Conservation (phyloP, 2,888 invertebrate genomes). For the Apeira syringaria region DNA sequence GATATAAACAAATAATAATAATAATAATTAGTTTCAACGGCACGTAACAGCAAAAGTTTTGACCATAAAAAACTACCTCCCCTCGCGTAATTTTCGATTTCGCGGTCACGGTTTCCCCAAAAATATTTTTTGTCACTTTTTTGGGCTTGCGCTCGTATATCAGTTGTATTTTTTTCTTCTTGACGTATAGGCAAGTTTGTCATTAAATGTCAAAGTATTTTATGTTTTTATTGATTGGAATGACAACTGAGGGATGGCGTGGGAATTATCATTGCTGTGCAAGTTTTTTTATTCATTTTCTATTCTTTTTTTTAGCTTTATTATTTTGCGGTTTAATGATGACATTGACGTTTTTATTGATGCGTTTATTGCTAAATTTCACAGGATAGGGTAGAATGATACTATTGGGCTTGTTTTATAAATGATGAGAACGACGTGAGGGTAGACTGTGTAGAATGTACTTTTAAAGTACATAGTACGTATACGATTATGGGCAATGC, state of each 20-base stretch:
- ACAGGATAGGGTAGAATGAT: slow-evolving; percentile 22
- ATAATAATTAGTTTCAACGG: no score
- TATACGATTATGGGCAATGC: no score
- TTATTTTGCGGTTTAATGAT: slow-evolving; percentile 56
- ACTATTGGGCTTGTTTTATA: background rate
- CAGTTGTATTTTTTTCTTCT: slow-evolving; percentile 32
- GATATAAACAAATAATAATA: no score
- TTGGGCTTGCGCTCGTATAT: slow-evolving; percentile 55
- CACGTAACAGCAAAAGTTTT: background rate
- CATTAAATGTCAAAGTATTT: slow-evolving; percentile 78
- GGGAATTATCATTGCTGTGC: slow-evolving; percentile 54
- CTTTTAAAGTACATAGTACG: no score
- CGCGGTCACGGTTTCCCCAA: slow-evolving; percentile 56
- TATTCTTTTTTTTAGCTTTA: slow-evolving; percentile 19
- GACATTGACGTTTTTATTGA: slow-evolving; percentile 61
- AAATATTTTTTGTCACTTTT: slow-evolving; percentile 45
- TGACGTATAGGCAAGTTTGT: slow-evolving; percentile 58
- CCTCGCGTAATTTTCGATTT: slow-evolving; percentile 38
- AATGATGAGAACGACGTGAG: no score
- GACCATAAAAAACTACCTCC: slow-evolving; percentile 14
- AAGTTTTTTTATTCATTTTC: slow-evolving; percentile 14
- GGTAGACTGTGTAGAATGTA: no score
- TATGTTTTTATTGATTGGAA: slow-evolving; percentile 66
- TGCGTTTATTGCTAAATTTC: slow-evolving; percentile 45
- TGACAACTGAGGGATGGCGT: slow-evolving; percentile 53